phyloP scores from a whole-genome alignment of 2,888 invertebrate genomes.

The Drosophila dives region DNA sequence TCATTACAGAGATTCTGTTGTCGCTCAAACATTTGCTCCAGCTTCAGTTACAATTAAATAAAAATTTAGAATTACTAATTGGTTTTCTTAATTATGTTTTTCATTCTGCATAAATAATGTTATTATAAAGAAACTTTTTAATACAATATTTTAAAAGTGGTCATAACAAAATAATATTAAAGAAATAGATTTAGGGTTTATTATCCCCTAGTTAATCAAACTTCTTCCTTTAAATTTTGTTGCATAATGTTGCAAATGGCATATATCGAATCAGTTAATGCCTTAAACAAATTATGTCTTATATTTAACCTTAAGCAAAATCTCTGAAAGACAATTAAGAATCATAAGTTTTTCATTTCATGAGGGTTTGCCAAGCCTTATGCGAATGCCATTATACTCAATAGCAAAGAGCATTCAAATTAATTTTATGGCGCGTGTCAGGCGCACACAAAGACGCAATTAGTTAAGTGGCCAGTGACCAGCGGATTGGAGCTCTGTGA shows the following conservation, averaged over 20 bases:
- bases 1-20: not conserved
- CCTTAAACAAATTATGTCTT: not conserved
- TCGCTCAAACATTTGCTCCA: too few species aligned
- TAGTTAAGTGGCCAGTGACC: constrained; percentile 73
- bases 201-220: not conserved
- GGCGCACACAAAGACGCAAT: constrained; percentile 73
- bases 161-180: not conserved
- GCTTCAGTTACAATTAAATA: too few species aligned
- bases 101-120: not conserved
- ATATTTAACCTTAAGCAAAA: not conserved
- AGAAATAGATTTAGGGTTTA: not conserved
- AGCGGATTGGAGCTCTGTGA: constrained; percentile 21
- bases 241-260: not conserved
- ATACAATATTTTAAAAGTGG: not conserved
- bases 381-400: constrained; percentile 33
- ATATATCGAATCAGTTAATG: not conserved
- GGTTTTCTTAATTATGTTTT: not conserved
- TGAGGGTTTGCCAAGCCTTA: constrained; percentile 8
- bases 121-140: not conserved
- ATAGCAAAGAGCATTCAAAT: constrained; percentile 42
- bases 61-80: not conserved
- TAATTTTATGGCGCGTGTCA: constrained; percentile 77
- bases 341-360: not conserved
- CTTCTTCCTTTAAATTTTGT: not conserved
- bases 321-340: not conserved